phyloP scores from a whole-genome alignment of 2,888 invertebrate genomes.

The Chymomyza caudatula region DNA sequence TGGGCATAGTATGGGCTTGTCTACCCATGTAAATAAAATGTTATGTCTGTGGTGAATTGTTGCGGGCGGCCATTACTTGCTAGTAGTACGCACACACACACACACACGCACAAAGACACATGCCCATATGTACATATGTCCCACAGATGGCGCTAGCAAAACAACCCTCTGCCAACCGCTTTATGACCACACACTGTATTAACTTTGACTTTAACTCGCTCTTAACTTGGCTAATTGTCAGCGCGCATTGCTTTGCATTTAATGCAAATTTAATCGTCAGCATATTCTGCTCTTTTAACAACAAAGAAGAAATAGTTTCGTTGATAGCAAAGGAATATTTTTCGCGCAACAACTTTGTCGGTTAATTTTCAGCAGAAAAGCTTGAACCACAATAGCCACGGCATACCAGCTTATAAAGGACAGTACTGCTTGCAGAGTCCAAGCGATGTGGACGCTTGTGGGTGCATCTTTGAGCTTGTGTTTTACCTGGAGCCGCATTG shows the following conservation, averaged over 20 bases:
- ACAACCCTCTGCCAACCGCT: neutral
- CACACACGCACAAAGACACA: neutral
- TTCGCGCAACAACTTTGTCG: conserved; percentile 4
- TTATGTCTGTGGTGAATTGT: conserved; percentile 37
- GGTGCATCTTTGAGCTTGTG: neutral
- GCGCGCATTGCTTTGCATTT: conserved; percentile 15
- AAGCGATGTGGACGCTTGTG: neutral
- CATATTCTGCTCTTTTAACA: conserved; percentile 4
- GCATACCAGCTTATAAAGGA: neutral
- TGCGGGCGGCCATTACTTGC: conserved; percentile 15
- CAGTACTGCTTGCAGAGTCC: neutral
- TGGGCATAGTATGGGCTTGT: too few species aligned
- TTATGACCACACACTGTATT: conserved; percentile 20
- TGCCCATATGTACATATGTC: neutral
- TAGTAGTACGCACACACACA: neutral
- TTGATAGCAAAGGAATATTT: conserved; percentile 35
- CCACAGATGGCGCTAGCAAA: conserved; percentile 9
- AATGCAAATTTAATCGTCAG: conserved; percentile 40
- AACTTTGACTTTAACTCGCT: conserved; percentile 34
- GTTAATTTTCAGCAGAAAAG: conserved; percentile 16
- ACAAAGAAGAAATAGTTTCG: neutral
- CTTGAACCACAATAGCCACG: neutral
- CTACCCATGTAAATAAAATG: conserved; percentile 42
- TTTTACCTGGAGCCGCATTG: conserved; percentile 3
- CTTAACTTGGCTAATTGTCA: conserved; percentile 24